A percentile compares a stretch with the other conserved stretches of the same genome.
Conservation (phyloP, 2,113 vertebrate species). For the Pica pica region DNA sequence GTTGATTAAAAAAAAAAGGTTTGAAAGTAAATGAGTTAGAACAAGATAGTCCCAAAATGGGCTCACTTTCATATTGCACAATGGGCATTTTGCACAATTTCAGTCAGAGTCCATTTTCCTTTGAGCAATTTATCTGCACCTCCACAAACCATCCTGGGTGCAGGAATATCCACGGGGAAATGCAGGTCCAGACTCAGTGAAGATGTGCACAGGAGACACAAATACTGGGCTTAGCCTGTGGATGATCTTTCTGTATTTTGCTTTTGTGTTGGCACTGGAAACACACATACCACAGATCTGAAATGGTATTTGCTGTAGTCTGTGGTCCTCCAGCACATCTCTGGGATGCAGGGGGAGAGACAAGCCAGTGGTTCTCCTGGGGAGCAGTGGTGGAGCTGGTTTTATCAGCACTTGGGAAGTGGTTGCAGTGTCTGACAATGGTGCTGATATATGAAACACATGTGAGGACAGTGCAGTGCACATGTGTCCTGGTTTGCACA, state of each 20-base stretch:
- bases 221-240: not conserved
- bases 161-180: not conserved
- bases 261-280: not conserved
- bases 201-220: not conserved
- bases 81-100: not conserved
- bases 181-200: not conserved
- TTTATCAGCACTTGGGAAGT: not conserved
- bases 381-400: not conserved
- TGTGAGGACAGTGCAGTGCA: not conserved
- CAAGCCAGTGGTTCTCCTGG: not conserved
- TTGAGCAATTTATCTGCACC: not conserved
- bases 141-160: not conserved
- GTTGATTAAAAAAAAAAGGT: not conserved
- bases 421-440: not conserved
- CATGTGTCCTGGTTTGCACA: not conserved
- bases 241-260: not conserved
- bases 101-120: not conserved
- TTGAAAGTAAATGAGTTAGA: not conserved
- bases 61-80: not conserved
- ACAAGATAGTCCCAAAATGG: not conserved
- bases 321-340: not conserved
- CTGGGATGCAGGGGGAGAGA: not conserved
- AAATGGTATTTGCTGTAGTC: not conserved
- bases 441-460: not conserved
- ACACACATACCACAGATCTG: accelerated